These are phyloP conservation scores for Ciconia boyciana DNA, from an alignment of 2,113 vertebrate species.

Conservation along the genomic window DNA sequence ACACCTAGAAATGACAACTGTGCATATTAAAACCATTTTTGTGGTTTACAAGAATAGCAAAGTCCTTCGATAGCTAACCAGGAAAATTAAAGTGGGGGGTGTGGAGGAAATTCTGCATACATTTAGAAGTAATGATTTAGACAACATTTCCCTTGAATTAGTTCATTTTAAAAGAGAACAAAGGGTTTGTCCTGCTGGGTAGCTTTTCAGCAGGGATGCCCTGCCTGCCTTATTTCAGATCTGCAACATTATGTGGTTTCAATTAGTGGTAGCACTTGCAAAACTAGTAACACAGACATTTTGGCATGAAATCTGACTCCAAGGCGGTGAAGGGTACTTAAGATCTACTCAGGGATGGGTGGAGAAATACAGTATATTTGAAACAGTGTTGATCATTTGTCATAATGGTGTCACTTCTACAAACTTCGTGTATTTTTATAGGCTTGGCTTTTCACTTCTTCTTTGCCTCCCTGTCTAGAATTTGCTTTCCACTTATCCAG, in stretches of 20 bases:
- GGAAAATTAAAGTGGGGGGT: slow-evolving; percentile 51
- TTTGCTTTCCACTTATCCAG: not conserved
- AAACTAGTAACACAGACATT: slow-evolving; percentile 60
- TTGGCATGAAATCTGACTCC: slow-evolving; percentile 61
- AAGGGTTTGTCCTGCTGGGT: slow-evolving; percentile 63
- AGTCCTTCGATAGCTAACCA: slow-evolving; percentile 59
- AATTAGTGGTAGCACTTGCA: slow-evolving; percentile 70
- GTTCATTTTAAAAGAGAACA: slow-evolving; percentile 66
- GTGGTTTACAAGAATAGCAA: slow-evolving; percentile 49
- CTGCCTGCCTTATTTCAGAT: slow-evolving; percentile 59
- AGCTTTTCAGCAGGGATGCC: slow-evolving; percentile 62
- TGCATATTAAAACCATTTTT: slow-evolving; percentile 64
- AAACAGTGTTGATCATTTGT: slow-evolving; percentile 34
- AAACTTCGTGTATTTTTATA: not conserved
- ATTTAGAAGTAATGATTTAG: slow-evolving; percentile 44
- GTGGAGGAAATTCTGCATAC: slow-evolving; percentile 8
- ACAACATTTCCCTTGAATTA: slow-evolving; percentile 54
- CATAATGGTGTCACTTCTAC: not conserved
- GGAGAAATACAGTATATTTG: not conserved
- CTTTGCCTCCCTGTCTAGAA: not conserved
- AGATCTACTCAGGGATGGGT: not conserved
- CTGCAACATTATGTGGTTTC: slow-evolving; percentile 61
- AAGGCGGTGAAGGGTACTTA: slow-evolving; percentile 33
- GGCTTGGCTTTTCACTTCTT: not conserved
- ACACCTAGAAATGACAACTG: slow-evolving; percentile 31